phyloP scores from a whole-genome alignment of 2,113 vertebrate species.

The Penelope pileata region DNA sequence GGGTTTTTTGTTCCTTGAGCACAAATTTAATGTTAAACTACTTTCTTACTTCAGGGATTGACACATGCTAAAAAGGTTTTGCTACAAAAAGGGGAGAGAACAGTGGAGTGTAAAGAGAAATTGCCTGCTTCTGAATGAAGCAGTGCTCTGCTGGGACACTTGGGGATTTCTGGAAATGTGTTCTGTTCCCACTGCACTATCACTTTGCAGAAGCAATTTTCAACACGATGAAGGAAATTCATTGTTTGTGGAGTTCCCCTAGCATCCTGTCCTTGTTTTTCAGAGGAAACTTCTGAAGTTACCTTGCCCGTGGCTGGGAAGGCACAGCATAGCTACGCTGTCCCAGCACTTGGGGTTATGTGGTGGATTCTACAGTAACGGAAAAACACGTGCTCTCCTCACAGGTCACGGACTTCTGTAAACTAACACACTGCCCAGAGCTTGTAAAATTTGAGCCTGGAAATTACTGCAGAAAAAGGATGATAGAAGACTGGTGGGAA shows the following conservation, averaged over 20 bases:
- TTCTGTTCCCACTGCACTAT: background rate
- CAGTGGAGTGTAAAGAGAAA: background rate
- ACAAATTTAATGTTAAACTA: background rate
- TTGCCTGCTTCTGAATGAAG: background rate
- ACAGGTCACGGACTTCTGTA: accelerated
- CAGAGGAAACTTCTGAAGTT: no score
- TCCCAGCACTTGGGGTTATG: accelerated
- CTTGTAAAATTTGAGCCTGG: background rate
- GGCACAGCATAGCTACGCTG: accelerated
- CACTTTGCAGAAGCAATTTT: background rate
- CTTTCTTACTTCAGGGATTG: background rate
- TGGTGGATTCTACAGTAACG: accelerated
- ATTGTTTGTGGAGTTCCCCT: accelerated
- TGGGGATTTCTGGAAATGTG: background rate
- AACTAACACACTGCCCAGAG: accelerated
- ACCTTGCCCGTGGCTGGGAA: no score
- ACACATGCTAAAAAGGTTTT: background rate
- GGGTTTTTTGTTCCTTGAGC: background rate
- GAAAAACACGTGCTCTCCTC: accelerated
- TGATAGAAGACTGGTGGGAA: background rate
- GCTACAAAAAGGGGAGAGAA: background rate
- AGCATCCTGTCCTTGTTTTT: background rate
- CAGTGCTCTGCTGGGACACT: background rate
- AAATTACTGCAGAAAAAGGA: background rate
- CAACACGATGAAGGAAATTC: background rate